Base-by-base conservation (phyloP, 2,797 vertebrate genomes). In the Falco berigora region DNA sequence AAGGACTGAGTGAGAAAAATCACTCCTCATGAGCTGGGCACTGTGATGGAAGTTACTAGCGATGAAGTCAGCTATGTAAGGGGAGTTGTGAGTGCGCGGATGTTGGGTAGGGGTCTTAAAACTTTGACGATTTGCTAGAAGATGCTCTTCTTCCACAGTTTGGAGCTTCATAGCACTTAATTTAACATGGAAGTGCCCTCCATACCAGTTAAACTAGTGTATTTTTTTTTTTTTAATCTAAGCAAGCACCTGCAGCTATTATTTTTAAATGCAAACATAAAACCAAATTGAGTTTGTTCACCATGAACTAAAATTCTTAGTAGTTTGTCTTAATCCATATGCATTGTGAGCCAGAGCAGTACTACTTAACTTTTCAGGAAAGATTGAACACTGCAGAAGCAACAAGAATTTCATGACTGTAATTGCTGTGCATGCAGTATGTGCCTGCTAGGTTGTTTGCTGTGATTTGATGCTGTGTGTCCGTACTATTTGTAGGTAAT, bases 371-470 rank as follows among this genome's bases (percentile, higher is more conserved):
- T 46, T 86, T 53, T 71, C 52, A 63, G 67, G 49, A 28, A 50
- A 74, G 84, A 49, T 10, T 6, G 27, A 77, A 27, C 6, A 3
- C 32, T 75, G 0, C 6, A 40, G 42, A 47, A 68, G 55, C 69
- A 73, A 42, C 14, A 56, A 12, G 36, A 46, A 19, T 69, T 64
- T 49, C 5, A 8, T 47, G 14, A 8, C 22, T 55, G 38, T 74
- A 84, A 30, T 32, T 40, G 28, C 50, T 79, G 17, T 78, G 61
- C 4, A 0, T 2, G 1, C 38, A 4, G 0, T 24, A 15, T 25
- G 56, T 66, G 49, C 10, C 27, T 59, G 38, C 24, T 28, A 6
- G 28, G n/a, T 59, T 0, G 0, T 68, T 81, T 71, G 75, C 72
- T 67, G 23, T 77, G 46, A 5, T 32, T 30, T 77, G 46, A 16